A percentile compares a stretch with the other conserved stretches of the same genome.
Conservation (phyloP, 2,113 vertebrate species). For the Sapajus apella region DNA sequence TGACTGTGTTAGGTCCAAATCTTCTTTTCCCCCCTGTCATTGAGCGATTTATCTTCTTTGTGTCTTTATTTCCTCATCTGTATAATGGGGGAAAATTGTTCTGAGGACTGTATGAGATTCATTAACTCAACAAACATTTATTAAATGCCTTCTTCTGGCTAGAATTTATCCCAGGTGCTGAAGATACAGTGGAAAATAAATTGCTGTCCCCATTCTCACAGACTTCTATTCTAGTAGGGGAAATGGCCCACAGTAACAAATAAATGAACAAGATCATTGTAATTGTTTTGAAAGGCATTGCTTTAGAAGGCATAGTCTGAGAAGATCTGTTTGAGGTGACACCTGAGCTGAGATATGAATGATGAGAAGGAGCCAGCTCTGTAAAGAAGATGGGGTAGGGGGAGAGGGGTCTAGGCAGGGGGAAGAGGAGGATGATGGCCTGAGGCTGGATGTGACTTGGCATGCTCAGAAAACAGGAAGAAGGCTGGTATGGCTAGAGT, state of each 20-base stretch:
- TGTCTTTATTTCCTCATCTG: not conserved
- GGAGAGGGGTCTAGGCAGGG: not conserved
- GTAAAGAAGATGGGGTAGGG: not conserved
- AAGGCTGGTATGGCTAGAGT: not conserved
- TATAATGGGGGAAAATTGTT: not conserved
- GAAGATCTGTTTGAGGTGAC: not conserved
- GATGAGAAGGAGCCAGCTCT: not conserved
- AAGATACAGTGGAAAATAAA: not conserved
- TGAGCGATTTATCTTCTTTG: not conserved
- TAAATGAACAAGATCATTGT: not conserved
- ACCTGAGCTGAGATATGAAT: not conserved
- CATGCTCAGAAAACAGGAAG: not conserved
- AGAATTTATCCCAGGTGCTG: not conserved
- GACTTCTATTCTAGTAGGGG: not conserved
- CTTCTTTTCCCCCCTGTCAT: not conserved
- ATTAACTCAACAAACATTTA: not conserved
- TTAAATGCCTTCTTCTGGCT: not conserved
- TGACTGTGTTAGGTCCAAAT: not conserved
- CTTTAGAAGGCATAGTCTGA: not conserved
- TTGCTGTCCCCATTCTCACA: not conserved
- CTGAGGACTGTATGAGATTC: not conserved
- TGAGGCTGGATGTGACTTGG: not conserved
- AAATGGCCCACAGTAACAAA: not conserved
- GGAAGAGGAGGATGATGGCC: not conserved
- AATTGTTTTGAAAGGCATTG: not conserved